Base-by-base conservation (phyloP, 2,888 invertebrate genomes). In the Xanthia togata region DNA sequence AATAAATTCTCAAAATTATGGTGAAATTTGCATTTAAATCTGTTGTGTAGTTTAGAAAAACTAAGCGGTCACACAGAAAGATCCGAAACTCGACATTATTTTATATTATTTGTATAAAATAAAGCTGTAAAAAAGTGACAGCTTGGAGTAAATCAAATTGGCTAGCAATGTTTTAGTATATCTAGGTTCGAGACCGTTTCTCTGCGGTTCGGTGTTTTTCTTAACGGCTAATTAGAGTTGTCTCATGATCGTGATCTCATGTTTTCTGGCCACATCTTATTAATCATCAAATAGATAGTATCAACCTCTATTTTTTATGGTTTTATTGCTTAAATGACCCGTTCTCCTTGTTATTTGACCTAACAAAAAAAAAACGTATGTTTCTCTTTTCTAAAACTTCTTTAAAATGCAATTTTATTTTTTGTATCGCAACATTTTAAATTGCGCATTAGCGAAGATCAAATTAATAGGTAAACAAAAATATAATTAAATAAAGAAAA, bases 401-500 rank as follows among this genome's bases (percentile, higher is more conserved):
- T 26, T 1, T 26, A n/a, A 60, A 71, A n/a, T 44, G 1, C 0
- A 17, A 2, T 17, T 23, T n/a, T 6, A 47, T 53, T 47, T 55
- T 64, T 47, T 53, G 31, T 23, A 47, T 31, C 23, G 17, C 26
- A 9, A 38, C 8, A 38, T 26, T 26, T 53, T 17, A 26, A 44
- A 62, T 50, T 69, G 17, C 53, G 23, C 38, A 47, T 77, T 41
- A 11, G 8, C 50, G 0, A 57, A 23, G 1, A 50, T 4, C n/a
- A 14, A 41, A 69, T 62, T 47, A 35, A 62, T 31, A 59, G 14
- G n/a, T 68, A 12, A 57, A 69, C 57, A 11, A 68, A 68, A 31
- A 60, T 47, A 55, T 47, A 53, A 59, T 59, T 62, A 70, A 59
- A 71, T 35, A 68, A 63, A 50, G 20, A 35, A 62, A 78, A 73